Conservation (phyloP, 2,888 invertebrate species). For the Ceratothoa steindachneri region DNA sequence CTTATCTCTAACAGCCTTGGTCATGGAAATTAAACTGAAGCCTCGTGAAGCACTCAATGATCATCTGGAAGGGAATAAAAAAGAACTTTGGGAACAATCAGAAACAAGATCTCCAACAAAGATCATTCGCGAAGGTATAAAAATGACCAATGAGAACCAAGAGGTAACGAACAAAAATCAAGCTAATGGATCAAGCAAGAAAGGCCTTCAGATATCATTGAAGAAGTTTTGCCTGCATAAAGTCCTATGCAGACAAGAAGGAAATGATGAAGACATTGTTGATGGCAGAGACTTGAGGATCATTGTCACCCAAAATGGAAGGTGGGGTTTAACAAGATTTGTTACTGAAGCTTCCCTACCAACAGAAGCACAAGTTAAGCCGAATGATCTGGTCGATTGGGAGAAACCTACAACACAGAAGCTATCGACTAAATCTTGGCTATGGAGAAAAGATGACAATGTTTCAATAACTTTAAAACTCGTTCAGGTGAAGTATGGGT, state of each 20-base stretch:
- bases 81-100: no score
- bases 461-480: not conserved
- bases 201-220: not conserved
- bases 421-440: not conserved
- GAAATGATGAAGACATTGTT: not conserved
- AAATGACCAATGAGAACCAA: no score
- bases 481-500: not conserved
- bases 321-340: not conserved
- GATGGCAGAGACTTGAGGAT: not conserved
- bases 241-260: not conserved
- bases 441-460: not conserved
- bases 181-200: no score
- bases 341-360: not conserved
- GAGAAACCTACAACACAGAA: not conserved
- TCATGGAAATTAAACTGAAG: no score
- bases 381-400: not conserved
- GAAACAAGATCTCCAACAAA: no score
- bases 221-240: conserved; percentile 4
- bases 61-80: no score
- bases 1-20: no score
- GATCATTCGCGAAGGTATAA: no score
- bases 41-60: no score
- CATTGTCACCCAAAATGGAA: not conserved
- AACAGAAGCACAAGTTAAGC: not conserved
- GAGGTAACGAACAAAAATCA: no score